Evolutionary conservation across 2,888 invertebrate genomes (phyloP).

Genomic region (Troilus luridus): DNA sequence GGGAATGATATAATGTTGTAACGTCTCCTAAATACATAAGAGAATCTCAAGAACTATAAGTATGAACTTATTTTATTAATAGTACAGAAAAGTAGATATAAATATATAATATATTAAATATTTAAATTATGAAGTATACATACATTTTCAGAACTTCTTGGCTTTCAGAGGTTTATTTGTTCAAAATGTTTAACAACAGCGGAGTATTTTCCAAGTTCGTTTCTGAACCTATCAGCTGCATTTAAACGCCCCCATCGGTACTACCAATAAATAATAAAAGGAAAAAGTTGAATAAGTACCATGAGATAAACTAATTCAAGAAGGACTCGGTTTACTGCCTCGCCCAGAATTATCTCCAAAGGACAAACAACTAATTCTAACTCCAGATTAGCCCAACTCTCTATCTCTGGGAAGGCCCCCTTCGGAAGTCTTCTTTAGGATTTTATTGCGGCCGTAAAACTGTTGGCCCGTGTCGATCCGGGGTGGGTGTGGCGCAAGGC

Average conservation of each 20-base stretch:
- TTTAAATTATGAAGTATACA: background rate
- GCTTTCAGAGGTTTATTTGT: background rate
- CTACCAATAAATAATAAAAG: constrained; percentile 11
- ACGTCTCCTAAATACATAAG: too few relatives aligned
- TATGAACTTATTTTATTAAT: too few relatives aligned
- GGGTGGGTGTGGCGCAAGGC: background rate
- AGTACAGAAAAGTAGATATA: too few relatives aligned
- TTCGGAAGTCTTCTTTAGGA: constrained; percentile 49
- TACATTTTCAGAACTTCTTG: background rate
- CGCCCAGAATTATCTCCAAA: background rate
- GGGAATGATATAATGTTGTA: too few relatives aligned
- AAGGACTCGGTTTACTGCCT: background rate
- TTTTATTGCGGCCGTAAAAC: constrained; percentile 41
- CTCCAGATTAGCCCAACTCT: constrained; percentile 42
- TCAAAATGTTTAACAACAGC: background rate
- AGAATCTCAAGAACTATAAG: too few relatives aligned
- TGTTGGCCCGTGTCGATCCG: constrained; percentile 34
- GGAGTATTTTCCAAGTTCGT: background rate
- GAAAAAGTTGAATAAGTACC: constrained; percentile 33
- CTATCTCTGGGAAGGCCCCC: constrained; percentile 30
- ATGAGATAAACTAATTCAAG: constrained; percentile 36
- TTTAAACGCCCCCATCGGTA: background rate
- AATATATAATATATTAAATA: too few relatives aligned
- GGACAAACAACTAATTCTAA: constrained; percentile 48
- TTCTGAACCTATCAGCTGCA: background rate